Evolutionary conservation across 2,888 invertebrate species (phyloP), one percentile per base, ranked within the genome.

Genomic region (Panopea generosa): DNA sequence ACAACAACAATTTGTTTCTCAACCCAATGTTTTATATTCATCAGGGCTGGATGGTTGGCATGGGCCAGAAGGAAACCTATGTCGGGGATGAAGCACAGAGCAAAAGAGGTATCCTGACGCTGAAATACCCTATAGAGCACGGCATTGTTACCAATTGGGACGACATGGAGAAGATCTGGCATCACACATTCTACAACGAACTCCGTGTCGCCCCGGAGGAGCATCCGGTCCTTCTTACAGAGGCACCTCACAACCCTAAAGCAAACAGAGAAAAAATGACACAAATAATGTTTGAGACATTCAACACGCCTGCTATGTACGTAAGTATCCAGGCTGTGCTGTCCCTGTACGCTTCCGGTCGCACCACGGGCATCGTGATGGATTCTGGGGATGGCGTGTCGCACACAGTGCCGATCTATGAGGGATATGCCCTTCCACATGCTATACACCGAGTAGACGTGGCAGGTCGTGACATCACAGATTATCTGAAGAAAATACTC

Each of bases 291-390:
- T 77, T 81, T 40, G 77, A 81, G 61, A 70, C 40, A 89, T 96
- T 96, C 95, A 96, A 96, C 94, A 96, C 96, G 60, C 97, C 97
- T 83, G 97, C 97, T 91, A 97, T 97, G 96, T 97, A 97, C 94
- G 97, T 97, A 84, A 97, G 97, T 92, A 97, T 97, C 94, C 97
- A 97, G 94, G 97, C 97, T 88, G 97, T 97, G 87, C 95, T 97
- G 81, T 97, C 97, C 49, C 94, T 97, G 93, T 98, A 97, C 94
- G 97, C 97, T 84, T 97, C 97, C 92, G 97, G 98, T 94, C 96
- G 97, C 95, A 97, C 97, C 94, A 97, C 97, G 93, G 97, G 97
- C 95, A 97, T 97, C 93, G 97, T 98, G 98, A 98, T 94, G 33
- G 33, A 33, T 11, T 97, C 97, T 87, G 98, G 98, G 84, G 97